Base-by-base conservation (phyloP, 2,113 vertebrate genomes). In the Scomber colias region DNA sequence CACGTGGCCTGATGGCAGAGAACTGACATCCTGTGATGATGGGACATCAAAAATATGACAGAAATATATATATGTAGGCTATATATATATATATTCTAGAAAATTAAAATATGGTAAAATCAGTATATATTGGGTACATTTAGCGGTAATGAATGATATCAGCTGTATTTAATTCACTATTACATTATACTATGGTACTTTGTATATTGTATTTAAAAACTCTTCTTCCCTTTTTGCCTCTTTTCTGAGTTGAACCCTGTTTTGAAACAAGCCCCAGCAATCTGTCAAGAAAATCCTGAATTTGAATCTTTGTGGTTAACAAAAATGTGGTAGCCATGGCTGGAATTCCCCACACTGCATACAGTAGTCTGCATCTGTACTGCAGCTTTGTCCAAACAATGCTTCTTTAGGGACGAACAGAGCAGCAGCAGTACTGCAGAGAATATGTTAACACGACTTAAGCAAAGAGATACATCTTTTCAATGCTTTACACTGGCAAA, bases 231-330 rank as follows among this genome's bases (percentile, higher is more conserved):
- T 27, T 73, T 81, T 74, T 53, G n/a, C 54, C 11, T 40, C 24
- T 57, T 59, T 53, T 24, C 55, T 68, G 62, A 71, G 50, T 62
- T 65, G 56, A 75, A 65, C 57, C 64, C 69, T 65, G 59, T 70
- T 73, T 81, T 86, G 80, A 91, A 87, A 91, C 82, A 84, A 87
- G 81, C 81, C 77, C 17, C 3, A 3, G 1, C 70, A 44, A 12
- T 51, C 51, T 11, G 1, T 50, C 21, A 62, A 57, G 16, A 82
- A 2, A 70, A 57, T 50, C 16, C 56, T 27, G 49, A 27, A 54
- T 56, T 8, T 27, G 19, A 75, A n/a, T 40, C 9, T 55, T 55
- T 71, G 40, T 30, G 56, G 56, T 74, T 40, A 56, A 77, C n/a
- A 31, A 7, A 21, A 55, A 82, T 13, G 49, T 21, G 30, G 15